phyloP scores from a whole-genome alignment of 2,888 invertebrate genomes.

The Tipula helvola region DNA sequence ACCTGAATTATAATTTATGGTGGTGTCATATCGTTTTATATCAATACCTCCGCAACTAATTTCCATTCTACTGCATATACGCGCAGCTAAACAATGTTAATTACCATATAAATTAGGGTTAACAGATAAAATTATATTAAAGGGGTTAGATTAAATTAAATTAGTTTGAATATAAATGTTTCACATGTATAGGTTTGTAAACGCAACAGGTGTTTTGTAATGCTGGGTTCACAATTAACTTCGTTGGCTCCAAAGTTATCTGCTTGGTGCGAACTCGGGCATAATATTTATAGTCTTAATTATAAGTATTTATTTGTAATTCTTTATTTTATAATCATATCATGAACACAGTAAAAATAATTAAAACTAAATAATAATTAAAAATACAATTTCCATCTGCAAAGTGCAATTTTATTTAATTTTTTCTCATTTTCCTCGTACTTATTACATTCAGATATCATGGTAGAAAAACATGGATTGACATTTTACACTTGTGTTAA shows the following conservation, averaged over 20 bases:
- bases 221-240: too few relatives aligned
- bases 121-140: background rate
- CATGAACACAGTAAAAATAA: background rate
- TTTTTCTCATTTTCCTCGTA: background rate
- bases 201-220: background rate
- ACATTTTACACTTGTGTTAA: background rate
- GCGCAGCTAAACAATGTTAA: background rate
- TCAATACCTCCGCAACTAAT: background rate
- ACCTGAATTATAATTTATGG: background rate
- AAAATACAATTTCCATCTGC: background rate
- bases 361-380: background rate
- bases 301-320: too few relatives aligned
- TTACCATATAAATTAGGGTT: background rate
- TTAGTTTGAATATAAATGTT: too few relatives aligned
- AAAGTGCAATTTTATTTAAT: background rate
- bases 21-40: background rate
- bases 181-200: background rate
- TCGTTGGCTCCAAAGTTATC: too few relatives aligned
- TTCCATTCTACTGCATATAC: background rate
- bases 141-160: background rate
- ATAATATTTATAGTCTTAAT: too few relatives aligned
- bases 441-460: background rate
- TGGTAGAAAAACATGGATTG: background rate
- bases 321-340: background rate
- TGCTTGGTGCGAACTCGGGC: too few relatives aligned